Percentiles rank a stretch among this genome's conserved stretches.
Conservation (phyloP, 2,797 vertebrate genomes). For the Sandelia bainsii region DNA sequence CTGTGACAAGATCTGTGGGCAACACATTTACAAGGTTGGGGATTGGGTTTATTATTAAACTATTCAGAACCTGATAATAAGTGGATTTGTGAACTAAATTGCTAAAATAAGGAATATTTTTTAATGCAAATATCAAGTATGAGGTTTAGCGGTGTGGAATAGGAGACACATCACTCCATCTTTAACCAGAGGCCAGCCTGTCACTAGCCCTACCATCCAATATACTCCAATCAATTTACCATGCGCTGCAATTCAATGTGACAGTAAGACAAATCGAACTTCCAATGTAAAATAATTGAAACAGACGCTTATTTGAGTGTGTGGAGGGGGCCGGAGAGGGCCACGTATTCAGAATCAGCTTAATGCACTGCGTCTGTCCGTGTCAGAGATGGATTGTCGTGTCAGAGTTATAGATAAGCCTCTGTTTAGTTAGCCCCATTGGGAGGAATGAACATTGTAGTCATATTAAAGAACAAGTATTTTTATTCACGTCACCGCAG, state of each 20-base stretch:
- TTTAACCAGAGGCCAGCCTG: conserved; percentile 45
- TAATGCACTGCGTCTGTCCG: conserved; percentile 42
- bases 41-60: background rate
- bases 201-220: conserved; percentile 56
- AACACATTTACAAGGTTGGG: background rate
- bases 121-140: background rate
- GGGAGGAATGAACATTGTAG: conserved; percentile 64
- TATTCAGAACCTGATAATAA: background rate
- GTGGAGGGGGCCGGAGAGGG: conserved; percentile 32
- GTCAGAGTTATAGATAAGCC: conserved; percentile 75
- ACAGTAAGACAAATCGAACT: conserved; percentile 76
- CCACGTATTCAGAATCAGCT: conserved; percentile 43
- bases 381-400: conserved; percentile 78
- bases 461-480: conserved; percentile 71
- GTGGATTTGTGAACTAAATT: background rate
- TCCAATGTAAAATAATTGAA: conserved; percentile 77
- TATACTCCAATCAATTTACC: conserved; percentile 71
- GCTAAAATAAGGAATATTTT: conserved; percentile 7
- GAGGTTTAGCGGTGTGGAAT: background rate
- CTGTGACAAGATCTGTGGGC: background rate
- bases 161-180: conserved; percentile 28
- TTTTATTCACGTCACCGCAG: conserved; percentile 54
- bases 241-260: conserved; percentile 63
- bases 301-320: conserved; percentile 67
- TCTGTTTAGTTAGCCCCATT: conserved; percentile 64